These are phyloP conservation scores for Phocoena phocoena DNA, from an alignment of 2,113 vertebrate genomes.

Conservation along the genomic window DNA sequence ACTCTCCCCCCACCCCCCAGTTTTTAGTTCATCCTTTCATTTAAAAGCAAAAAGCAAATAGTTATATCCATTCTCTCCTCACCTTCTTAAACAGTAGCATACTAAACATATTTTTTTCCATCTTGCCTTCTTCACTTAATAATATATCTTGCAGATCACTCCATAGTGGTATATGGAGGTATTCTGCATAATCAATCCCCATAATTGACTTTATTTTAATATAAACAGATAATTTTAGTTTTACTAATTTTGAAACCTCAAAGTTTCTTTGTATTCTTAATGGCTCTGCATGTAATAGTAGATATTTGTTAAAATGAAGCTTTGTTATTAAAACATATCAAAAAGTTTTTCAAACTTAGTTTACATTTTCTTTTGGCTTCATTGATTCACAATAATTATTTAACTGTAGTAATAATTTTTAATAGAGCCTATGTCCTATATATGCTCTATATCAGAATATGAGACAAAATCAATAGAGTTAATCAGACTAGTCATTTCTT, in stretches of 20 bases:
- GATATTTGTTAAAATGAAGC: neutral
- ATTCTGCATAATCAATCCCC: neutral
- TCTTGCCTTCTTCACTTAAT: neutral
- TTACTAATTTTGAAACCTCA: constrained; percentile 19
- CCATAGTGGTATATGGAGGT: neutral
- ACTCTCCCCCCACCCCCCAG: too few relatives aligned
- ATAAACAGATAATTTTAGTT: neutral
- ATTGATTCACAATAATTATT: neutral
- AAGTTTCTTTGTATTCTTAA: neutral
- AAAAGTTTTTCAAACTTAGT: neutral
- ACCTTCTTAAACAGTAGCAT: neutral
- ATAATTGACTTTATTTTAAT: neutral
- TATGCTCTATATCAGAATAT: neutral
- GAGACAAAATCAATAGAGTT: neutral
- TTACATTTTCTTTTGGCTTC: neutral
- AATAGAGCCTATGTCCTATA: neutral
- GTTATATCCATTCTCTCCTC: neutral
- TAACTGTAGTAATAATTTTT: neutral
- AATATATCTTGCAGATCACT: neutral
- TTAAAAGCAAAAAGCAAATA: neutral
- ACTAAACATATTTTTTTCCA: neutral
- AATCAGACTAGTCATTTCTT: neutral
- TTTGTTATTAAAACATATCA: neutral
- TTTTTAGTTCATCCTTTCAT: neutral
- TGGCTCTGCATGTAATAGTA: neutral